Evolutionary conservation across 1,140 invertebrate species (phyloP).

Genomic region (Tetragnatha versicolor): DNA sequence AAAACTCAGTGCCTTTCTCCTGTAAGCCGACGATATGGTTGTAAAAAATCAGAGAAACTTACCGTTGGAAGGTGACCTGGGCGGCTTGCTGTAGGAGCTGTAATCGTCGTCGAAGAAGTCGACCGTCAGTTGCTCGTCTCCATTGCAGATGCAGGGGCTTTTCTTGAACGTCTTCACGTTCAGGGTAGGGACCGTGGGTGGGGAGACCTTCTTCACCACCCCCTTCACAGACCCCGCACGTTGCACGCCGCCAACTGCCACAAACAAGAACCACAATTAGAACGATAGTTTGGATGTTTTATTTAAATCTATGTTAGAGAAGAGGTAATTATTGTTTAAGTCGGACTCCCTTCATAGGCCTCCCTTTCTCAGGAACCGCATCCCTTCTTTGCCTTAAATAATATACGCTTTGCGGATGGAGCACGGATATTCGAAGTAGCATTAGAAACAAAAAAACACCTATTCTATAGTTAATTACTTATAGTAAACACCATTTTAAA

Average conservation of each 20-base stretch:
- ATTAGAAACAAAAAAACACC: too few species aligned
- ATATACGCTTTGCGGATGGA: too few species aligned
- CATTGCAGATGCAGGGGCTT: slow-evolving; percentile 43
- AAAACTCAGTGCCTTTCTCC: too few species aligned
- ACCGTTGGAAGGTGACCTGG: slow-evolving; percentile 45
- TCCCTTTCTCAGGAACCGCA: too few species aligned
- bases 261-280: neutral
- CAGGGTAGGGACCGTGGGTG: slow-evolving; percentile 37
- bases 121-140: slow-evolving; percentile 15
- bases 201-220: slow-evolving; percentile 32
- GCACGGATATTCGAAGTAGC: too few species aligned
- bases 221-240: slow-evolving; percentile 39
- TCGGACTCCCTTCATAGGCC: too few species aligned
- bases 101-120: slow-evolving; percentile 30
- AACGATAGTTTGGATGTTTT: neutral
- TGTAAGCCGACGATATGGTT: too few species aligned
- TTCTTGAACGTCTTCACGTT: slow-evolving; percentile 41
- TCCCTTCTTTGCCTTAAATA: too few species aligned
- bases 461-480: too few species aligned
- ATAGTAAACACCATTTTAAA: too few species aligned
- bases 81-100: slow-evolving; percentile 26
- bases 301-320: neutral
- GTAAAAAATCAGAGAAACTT: too few species aligned
- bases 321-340: too few species aligned
- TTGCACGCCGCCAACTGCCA: slow-evolving; percentile 29